These are phyloP conservation scores for Spilogale gracilis DNA, from an alignment of 2,113 vertebrate genomes.

Conservation along the genomic window DNA sequence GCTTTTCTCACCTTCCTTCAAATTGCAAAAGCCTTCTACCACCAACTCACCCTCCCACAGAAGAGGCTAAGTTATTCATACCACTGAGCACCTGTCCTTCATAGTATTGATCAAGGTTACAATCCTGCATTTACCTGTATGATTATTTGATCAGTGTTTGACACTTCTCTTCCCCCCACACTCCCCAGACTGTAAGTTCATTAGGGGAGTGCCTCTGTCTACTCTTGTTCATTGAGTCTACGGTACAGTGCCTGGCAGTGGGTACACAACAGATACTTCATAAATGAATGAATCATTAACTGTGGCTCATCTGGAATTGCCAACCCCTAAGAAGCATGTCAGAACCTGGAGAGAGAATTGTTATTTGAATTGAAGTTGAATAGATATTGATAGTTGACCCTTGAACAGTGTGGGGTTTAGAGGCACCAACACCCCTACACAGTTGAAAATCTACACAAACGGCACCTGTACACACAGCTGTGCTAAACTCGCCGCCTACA, in stretches of 20 bases:
- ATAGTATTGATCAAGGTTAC: not conserved
- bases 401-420: not conserved
- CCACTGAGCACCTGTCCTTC: not conserved
- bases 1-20: not conserved
- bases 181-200: not conserved
- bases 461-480: not conserved
- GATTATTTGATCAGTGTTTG: not conserved
- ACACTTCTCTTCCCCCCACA: not conserved
- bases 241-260: not conserved
- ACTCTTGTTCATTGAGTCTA: not conserved
- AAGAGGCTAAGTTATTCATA: not conserved
- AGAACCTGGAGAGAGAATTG: not conserved
- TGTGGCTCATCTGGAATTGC: not conserved
- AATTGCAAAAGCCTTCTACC: not conserved
- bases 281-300: not conserved
- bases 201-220: not conserved
- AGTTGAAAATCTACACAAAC: not conserved
- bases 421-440: not conserved
- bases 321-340: not conserved
- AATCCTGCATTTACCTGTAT: not conserved
- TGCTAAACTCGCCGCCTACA: not conserved
- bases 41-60: not conserved
- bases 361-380: not conserved
- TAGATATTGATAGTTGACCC: not conserved
- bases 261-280: not conserved